Percentiles rank a stretch among this genome's conserved stretches.
Evolutionary conservation across 2,113 vertebrate species (phyloP).

Genomic region (Protobothrops flavoviridis): DNA sequence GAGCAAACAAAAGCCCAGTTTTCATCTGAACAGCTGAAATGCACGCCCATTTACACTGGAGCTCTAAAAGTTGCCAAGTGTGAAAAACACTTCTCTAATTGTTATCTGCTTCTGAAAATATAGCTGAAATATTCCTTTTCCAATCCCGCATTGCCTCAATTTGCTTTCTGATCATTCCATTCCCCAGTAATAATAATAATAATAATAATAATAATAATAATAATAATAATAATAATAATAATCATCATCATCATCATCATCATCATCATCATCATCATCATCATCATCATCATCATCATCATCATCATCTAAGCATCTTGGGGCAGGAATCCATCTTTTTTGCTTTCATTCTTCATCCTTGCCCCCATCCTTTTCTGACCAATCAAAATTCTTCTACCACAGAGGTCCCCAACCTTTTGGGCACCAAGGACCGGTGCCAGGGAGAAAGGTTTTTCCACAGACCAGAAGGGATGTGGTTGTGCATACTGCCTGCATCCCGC

Average conservation of each 20-base stretch:
- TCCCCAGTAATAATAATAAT: not conserved
- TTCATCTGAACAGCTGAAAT: not conserved
- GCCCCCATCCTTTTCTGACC: not conserved
- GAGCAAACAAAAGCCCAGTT: not conserved
- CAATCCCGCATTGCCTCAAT: no score
- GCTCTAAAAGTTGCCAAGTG: not conserved
- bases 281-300: no score
- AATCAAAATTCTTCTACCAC: not conserved
- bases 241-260: no score
- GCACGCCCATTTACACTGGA: not conserved
- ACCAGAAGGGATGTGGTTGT: no score
- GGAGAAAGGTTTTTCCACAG: no score
- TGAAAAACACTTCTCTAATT: not conserved
- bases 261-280: no score
- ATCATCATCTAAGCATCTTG: not conserved
- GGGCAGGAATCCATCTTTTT: not conserved
- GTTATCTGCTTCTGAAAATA: not conserved
- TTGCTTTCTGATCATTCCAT: not conserved
- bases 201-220: not conserved
- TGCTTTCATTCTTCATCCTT: not conserved
- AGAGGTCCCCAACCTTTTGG: no score
- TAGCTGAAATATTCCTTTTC: not conserved
- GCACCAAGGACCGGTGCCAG: no score
- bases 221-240: no score
- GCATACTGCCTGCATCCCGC: no score